Conservation (phyloP, 2,797 vertebrate species). For the Pelochelys cantorii region DNA sequence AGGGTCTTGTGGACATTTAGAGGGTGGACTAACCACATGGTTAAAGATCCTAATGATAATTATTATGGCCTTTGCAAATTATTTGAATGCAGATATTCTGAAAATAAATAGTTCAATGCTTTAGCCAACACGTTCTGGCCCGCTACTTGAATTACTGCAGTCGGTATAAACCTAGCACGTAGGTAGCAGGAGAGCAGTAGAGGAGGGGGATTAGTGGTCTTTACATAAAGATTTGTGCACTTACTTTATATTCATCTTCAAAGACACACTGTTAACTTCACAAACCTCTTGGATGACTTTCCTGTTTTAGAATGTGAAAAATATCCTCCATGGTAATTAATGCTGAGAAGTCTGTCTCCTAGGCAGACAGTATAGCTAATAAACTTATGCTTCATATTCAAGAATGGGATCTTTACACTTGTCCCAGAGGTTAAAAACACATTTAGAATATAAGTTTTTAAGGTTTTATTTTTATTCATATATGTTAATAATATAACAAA, state of each 20-base stretch:
- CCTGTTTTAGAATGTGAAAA: not conserved
- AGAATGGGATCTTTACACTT: not conserved
- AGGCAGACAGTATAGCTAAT: not conserved
- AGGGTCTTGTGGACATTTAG: not conserved
- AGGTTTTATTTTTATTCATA: not conserved
- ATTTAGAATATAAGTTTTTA: not conserved
- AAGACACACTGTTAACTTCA: not conserved
- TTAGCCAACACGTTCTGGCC: constrained; percentile 15
- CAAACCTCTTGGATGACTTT: constrained; percentile 3
- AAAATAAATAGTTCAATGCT: constrained; percentile 3
- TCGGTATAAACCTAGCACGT: not conserved
- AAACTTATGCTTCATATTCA: not conserved
- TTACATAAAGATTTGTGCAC: constrained; percentile 10
- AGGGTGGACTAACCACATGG: rapidly evolving
- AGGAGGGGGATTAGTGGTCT: not conserved
- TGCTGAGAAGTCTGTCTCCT: not conserved
- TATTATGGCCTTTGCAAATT: not conserved
- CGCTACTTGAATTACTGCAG: not conserved
- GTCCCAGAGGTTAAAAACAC: not conserved
- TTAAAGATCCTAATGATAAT: not conserved
- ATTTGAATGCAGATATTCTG: constrained; percentile 10
- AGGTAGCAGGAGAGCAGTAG: not conserved
- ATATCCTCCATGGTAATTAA: constrained; percentile 33
- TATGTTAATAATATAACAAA: not conserved
- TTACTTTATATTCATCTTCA: constrained; percentile 13